phyloP scores from a whole-genome alignment of 1,140 invertebrate genomes.

The Drosophila pruinosa region DNA sequence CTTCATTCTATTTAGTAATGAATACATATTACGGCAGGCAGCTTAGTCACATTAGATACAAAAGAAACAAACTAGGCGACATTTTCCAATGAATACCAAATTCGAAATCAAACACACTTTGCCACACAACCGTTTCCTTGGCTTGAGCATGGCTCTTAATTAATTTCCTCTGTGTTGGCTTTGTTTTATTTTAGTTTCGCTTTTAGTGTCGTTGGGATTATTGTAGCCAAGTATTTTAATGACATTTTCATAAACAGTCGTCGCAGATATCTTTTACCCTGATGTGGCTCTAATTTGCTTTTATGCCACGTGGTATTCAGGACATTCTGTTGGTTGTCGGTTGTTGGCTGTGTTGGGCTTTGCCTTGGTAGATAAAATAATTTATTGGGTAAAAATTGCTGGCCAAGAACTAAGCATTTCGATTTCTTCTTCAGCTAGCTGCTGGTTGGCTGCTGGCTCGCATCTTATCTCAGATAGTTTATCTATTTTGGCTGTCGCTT shows the following conservation, averaged over 20 bases:
- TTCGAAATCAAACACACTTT: neutral
- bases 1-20: no score
- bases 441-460: slow-evolving; percentile 24
- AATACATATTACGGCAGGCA: no score
- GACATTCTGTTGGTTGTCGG: neutral
- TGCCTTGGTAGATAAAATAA: slow-evolving; percentile 68
- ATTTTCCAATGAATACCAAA: slow-evolving; percentile 53
- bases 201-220: slow-evolving; percentile 39
- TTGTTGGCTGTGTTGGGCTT: slow-evolving; percentile 8
- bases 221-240: slow-evolving; percentile 59
- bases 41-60: no score
- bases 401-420: slow-evolving; percentile 63
- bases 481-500: slow-evolving; percentile 74
- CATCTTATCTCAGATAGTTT: slow-evolving; percentile 62
- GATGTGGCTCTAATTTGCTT: slow-evolving; percentile 65
- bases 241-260: slow-evolving; percentile 75
- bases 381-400: slow-evolving; percentile 80
- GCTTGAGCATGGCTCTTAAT: slow-evolving; percentile 55
- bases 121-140: neutral
- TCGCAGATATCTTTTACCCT: slow-evolving; percentile 27
- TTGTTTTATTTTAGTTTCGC: slow-evolving; percentile 40
- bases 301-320: slow-evolving; percentile 64
- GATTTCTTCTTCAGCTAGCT: slow-evolving; percentile 17
- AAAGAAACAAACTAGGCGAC: no score
- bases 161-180: slow-evolving; percentile 58